Evolutionary conservation across 2,888 invertebrate species (phyloP), one percentile per base, ranked within the genome.

Genomic region (Tenthredo amoena): DNA sequence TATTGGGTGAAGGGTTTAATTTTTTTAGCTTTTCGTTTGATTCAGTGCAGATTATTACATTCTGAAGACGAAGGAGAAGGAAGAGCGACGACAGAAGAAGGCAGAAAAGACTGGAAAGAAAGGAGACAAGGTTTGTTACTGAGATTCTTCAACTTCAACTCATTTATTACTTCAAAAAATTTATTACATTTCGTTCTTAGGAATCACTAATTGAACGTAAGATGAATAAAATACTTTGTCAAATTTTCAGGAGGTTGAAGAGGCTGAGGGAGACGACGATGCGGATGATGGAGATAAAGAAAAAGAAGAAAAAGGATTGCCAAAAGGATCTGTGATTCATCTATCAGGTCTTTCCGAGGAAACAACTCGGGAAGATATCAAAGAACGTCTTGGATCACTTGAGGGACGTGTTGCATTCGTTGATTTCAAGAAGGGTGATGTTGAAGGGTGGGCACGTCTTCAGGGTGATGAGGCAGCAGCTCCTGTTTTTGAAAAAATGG

Each of bases 271-370:
- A 55, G 88, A 88, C 34, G 87, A 87, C 9, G 89, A 86, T 31
- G 89, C 87, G 58, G 88, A 88, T 31, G 87, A 87, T 84, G 86
- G 85, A 68, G 85, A 88, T 71, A 87, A 89, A 65, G 88, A 88
- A 18, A 92, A 94, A 88, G 94, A 94, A 86, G 93, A 94, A 50
- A 92, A 95, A 77, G 95, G 95, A 85, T 94, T 97, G 83, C 96
- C 97, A 0, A 96, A 96, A 88, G 97, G 97, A 50, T 95, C 97
- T 1, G 95, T 98, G 40, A 92, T 98, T 26, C 95, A 96, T 88
- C 95, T 98, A 88, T 95, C 94, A 50, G 96, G 96, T 15, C 94
- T 96, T 31, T 94, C 95, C 2, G 95, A 96, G 18, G 95, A 95
- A 62, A 94, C 95, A 90, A 94, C 95, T 1, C 94, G 97, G 50